Evolutionary conservation across 2,797 vertebrate species (phyloP).

Genomic region (Molossus molossus): DNA sequence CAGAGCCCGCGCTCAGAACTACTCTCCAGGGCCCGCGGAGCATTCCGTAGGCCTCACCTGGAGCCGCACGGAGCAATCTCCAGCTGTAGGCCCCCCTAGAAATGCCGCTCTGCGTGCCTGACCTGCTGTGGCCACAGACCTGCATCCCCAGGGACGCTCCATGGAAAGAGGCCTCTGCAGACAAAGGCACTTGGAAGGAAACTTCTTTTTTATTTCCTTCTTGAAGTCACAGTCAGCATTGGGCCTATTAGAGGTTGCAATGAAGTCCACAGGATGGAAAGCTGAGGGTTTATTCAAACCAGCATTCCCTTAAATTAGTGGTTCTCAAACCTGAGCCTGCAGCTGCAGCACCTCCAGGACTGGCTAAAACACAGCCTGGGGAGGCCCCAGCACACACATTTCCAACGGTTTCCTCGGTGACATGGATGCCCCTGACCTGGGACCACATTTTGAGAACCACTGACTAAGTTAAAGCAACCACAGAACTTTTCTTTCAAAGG

Average conservation of each 20-base stretch:
- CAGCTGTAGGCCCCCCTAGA: neutral
- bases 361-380: neutral
- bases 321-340: neutral
- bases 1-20: slow-evolving; percentile 26
- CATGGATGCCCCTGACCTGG: neutral
- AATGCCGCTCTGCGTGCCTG: neutral
- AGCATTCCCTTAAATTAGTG: neutral
- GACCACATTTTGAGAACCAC: neutral
- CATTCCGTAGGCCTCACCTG: neutral
- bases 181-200: neutral
- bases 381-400: neutral
- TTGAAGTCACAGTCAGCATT: neutral
- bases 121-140: neutral
- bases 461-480: neutral
- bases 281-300: neutral
- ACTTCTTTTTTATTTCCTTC: neutral
- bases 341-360: neutral
- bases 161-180: fast-evolving
- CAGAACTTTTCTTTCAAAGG: neutral
- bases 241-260: neutral
- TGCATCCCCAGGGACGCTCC: neutral
- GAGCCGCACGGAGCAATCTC: neutral
- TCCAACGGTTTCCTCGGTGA: neutral
- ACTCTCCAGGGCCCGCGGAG: neutral
- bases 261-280: neutral